Evolutionary conservation across 2,113 vertebrate species (phyloP).

Genomic region (Peromyscus leucopus): DNA sequence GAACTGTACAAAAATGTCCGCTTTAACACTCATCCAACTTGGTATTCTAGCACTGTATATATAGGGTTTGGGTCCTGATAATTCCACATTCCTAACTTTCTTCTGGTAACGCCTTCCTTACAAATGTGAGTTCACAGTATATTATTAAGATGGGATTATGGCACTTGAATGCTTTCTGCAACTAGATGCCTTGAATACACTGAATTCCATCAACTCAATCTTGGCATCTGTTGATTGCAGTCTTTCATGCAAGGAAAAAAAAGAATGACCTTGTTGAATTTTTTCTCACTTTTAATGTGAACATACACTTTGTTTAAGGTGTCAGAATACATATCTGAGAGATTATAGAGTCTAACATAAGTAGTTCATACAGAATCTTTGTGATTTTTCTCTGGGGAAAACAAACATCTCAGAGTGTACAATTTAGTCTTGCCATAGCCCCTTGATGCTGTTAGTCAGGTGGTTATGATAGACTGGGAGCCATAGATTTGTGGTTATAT

Average conservation of each 20-base stretch:
- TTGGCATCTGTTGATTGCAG: neutral
- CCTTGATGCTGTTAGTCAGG: neutral
- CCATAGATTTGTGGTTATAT: neutral
- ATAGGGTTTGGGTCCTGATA: neutral
- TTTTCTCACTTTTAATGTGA: slow-evolving; percentile 47
- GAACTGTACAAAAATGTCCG: neutral
- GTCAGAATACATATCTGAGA: neutral
- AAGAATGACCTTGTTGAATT: neutral
- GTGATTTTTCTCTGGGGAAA: neutral
- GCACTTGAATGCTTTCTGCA: neutral
- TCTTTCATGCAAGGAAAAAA: neutral
- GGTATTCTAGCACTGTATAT: neutral
- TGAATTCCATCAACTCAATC: neutral
- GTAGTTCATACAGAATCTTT: neutral
- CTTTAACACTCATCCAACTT: neutral
- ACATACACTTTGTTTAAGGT: slow-evolving; percentile 29
- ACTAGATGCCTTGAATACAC: neutral
- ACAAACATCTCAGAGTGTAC: slow-evolving; percentile 17
- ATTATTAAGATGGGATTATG: neutral
- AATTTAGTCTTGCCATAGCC: neutral
- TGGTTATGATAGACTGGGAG: neutral
- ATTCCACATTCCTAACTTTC: slow-evolving; percentile 9
- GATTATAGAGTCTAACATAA: slow-evolving; percentile 19
- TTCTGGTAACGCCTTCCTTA: neutral
- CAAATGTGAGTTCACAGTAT: neutral